Base-by-base conservation (phyloP, 2,113 vertebrate genomes). In the Okapia johnstoni region DNA sequence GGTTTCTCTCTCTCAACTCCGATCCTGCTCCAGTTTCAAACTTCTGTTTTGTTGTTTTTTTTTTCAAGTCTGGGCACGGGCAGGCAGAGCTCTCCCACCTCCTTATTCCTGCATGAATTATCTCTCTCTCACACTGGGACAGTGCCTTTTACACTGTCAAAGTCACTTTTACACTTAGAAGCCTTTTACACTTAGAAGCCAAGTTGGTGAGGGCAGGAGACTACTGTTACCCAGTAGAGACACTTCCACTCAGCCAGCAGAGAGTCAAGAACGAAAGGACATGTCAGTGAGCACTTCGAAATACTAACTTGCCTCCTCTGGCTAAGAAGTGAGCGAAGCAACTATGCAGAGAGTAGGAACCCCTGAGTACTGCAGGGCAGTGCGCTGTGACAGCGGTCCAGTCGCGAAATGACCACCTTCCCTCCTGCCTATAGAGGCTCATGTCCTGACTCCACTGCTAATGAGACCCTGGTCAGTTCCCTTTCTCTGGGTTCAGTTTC, bases 401-500 rank as follows among this genome's bases (percentile, higher is more conserved):
- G 0, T 5, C 4, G 76, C 11, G 30, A 90, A 79, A 46, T 94
- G 96, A 36, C 77, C 54, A n/a, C 33, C 55, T 26, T 66, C 80
- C 61, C 90, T 80, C n/a, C 43, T 2, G 57, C 58, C 15, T 25
- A 0, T 0, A 6, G 54, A 36, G 33, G 26, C 28, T 61, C 17
- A 16, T 2, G 23, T 86, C 23, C 94, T 88, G 33, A 48, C 43
- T 79, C 21, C 23, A 3, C 43, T 5, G 23, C 40, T 95, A 61
- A 79, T 83, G 88, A 86, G 90, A 46, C 61, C 55, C n/a, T 30
- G 36, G 80, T 46, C 55, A 80, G 0, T 76, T 85, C 36, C 21
- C 57, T 91, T 61, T 79, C 11, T 84, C 76, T 86, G 6, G 52
- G 15, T 88, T 96, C 93, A 86, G 88, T 96, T 94, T 93, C 55